Conservation (phyloP, 2,797 vertebrate species). For the Iguana delicatissima region DNA sequence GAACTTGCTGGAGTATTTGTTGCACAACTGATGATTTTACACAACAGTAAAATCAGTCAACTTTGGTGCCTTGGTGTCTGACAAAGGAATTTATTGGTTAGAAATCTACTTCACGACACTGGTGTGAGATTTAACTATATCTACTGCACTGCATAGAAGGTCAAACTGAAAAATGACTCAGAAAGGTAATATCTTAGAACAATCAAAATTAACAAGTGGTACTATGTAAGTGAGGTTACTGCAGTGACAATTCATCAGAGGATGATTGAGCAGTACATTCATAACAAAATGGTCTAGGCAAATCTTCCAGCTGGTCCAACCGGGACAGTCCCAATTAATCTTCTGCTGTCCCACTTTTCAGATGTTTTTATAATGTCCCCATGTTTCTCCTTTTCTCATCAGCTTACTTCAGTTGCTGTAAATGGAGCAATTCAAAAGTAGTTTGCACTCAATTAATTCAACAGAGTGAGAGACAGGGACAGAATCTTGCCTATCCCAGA, state of each 20-base stretch:
- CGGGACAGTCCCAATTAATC: no score
- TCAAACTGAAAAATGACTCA: not conserved
- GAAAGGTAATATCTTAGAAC: not conserved
- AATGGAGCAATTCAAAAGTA: no score
- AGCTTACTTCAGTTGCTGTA: no score
- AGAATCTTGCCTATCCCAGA: no score
- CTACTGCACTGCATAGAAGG: not conserved
- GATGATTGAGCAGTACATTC: not conserved
- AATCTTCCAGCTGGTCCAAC: no score
- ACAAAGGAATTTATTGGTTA: not conserved
- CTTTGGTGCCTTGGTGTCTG: no score
- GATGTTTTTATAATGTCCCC: no score
- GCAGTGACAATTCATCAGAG: not conserved
- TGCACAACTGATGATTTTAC: not conserved
- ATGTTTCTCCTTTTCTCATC: no score
- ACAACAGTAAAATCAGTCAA: not conserved
- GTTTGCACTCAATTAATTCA: no score
- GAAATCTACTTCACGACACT: not conserved
- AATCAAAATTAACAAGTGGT: not conserved
- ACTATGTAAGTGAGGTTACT: not conserved
- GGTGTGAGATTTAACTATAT: not conserved
- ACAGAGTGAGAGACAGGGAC: no score
- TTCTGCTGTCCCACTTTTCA: no score
- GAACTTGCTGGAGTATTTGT: not conserved
- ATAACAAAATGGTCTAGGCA: not conserved